Evolutionary conservation across 2,888 invertebrate species (phyloP).

Genomic region (Pristionchus exspectatus): DNA sequence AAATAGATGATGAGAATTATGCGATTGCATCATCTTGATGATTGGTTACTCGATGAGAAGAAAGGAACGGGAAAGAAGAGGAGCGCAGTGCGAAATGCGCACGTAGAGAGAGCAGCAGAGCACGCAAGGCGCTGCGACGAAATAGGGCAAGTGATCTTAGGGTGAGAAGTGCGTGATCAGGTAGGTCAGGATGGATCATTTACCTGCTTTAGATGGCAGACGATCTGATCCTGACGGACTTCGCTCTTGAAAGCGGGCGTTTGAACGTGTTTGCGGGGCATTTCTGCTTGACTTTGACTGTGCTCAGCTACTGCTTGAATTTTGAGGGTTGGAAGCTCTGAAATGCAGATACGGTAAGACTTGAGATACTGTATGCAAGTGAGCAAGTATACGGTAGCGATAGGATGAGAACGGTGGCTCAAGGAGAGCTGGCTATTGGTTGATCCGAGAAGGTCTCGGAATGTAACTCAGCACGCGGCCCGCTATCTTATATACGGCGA

Average conservation of each 20-base stretch:
- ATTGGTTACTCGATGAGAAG: neutral
- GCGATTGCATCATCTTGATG: neutral
- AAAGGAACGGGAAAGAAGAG: conserved; percentile 16
- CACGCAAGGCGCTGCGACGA: neutral
- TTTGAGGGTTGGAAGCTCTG: neutral
- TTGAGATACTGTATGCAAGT: neutral
- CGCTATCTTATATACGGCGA: conserved; percentile 35
- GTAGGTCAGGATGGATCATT: neutral
- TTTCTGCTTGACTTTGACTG: neutral
- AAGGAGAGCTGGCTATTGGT: neutral
- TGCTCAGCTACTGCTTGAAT: conserved; percentile 3
- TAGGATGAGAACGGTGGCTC: neutral
- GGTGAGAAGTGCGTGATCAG: neutral
- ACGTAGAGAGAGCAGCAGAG: conserved; percentile 28
- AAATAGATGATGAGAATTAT: neutral
- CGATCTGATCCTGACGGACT: conserved; percentile 40
- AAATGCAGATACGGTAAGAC: neutral
- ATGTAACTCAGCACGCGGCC: neutral
- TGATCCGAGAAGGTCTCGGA: neutral
- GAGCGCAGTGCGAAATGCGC: neutral
- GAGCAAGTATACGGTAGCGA: neutral
- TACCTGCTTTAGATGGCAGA: conserved; percentile 19
- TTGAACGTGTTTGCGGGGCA: conserved; percentile 35
- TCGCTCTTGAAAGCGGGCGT: conserved; percentile 45
- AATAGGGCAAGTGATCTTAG: neutral